Percentiles rank a stretch among this genome's conserved stretches.
Conservation (phyloP, 1,140 invertebrate species). For the Drosophila ohnishii region DNA sequence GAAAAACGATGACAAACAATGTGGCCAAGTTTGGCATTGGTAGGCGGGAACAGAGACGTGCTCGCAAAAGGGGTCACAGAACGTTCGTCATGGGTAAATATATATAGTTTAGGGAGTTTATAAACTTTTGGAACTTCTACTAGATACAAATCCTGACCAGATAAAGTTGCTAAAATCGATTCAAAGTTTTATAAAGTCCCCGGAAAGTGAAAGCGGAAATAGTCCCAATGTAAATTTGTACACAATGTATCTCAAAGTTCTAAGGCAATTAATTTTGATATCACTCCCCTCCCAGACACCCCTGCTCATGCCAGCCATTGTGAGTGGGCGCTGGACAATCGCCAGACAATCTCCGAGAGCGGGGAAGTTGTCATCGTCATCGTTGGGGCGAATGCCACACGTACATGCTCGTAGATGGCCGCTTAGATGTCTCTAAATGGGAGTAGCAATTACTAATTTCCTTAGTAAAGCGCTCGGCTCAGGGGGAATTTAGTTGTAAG, state of each 20-base stretch:
- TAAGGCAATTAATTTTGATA: background rate
- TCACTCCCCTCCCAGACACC: slow-evolving; percentile 3
- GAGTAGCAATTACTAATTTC: slow-evolving; percentile 80
- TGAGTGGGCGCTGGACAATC: slow-evolving; percentile 42
- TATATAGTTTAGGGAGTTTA: background rate
- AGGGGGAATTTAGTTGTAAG: slow-evolving; percentile 78
- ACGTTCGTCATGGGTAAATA: background rate
- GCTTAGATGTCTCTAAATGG: slow-evolving; percentile 69
- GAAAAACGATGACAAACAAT: slow-evolving; percentile 74
- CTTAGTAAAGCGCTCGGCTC: slow-evolving; percentile 72
- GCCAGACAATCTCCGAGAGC: slow-evolving; percentile 29
- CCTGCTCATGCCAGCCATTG: slow-evolving; percentile 9
- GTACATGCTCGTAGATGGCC: slow-evolving; percentile 22
- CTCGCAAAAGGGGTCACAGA: slow-evolving; percentile 21
- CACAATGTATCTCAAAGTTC: background rate
- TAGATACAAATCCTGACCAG: background rate
- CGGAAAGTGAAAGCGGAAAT: slow-evolving; percentile 1
- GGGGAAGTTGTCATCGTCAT: slow-evolving; percentile 53
- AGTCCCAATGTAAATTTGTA: background rate
- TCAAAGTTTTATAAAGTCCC: background rate
- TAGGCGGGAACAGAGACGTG: slow-evolving; percentile 7
- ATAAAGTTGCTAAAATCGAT: background rate
- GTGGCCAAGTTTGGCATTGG: slow-evolving; percentile 52
- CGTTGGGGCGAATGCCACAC: slow-evolving; percentile 43
- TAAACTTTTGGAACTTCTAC: background rate